phyloP scores from a whole-genome alignment of 2,888 invertebrate genomes.

The Drosophila paranaensis region DNA sequence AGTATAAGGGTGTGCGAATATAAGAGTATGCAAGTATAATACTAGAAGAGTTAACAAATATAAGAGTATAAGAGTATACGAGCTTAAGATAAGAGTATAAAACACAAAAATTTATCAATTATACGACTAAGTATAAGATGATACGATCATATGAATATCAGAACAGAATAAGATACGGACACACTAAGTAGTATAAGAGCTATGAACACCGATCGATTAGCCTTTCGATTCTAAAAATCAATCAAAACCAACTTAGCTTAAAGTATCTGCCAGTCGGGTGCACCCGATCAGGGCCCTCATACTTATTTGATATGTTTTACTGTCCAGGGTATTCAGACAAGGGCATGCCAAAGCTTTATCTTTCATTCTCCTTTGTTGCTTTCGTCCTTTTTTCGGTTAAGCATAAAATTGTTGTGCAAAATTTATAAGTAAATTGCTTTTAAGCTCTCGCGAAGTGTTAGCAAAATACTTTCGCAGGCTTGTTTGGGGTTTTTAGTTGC shows the following conservation, averaged over 20 bases:
- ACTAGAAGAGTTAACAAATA: background rate
- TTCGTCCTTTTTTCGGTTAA: slow-evolving; percentile 15
- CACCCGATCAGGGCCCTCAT: background rate
- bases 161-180: background rate
- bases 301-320: background rate
- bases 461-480: slow-evolving; percentile 60
- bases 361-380: background rate
- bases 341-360: background rate
- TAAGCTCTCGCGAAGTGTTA: slow-evolving; percentile 63
- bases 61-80: background rate
- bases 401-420: slow-evolving; percentile 62
- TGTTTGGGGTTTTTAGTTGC: slow-evolving; percentile 28
- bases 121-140: background rate
- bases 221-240: background rate
- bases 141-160: background rate
- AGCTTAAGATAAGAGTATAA: no score
- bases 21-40: background rate
- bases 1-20: background rate
- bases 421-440: slow-evolving; percentile 68
- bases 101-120: background rate
- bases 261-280: background rate
- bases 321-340: slow-evolving; percentile 2
- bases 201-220: no score
- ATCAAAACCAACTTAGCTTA: background rate
- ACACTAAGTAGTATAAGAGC: background rate